Evolutionary conservation across 2,797 vertebrate genomes (phyloP).

Genomic region (Margarornis squamiger): DNA sequence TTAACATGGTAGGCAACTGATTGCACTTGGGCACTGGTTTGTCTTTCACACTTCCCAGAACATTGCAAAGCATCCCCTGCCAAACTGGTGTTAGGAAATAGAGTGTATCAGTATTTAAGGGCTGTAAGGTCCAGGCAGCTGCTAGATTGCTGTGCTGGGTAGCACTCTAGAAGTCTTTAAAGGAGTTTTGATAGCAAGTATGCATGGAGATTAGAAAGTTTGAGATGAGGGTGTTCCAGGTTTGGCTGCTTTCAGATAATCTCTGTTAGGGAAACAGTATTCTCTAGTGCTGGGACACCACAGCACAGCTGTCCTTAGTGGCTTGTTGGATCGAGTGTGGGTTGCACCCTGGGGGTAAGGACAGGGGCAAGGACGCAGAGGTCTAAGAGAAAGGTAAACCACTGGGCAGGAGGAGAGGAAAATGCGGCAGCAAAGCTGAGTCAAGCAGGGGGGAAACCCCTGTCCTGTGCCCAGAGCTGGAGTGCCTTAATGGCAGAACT

Average conservation of each 20-base stretch:
- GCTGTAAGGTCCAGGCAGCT: not conserved
- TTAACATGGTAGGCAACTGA: not conserved
- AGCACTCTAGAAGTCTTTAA: rapidly evolving
- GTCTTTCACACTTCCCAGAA: not conserved
- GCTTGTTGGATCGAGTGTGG: not conserved
- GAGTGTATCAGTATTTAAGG: not conserved
- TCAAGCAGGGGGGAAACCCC: not conserved
- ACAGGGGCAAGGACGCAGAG: not conserved
- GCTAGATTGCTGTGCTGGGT: not conserved
- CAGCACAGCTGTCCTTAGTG: rapidly evolving
- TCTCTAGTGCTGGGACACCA: rapidly evolving
- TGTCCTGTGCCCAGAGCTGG: not conserved
- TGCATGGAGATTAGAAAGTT: not conserved
- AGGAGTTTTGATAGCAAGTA: not conserved
- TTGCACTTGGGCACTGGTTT: rapidly evolving
- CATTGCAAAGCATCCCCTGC: not conserved
- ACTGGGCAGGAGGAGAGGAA: not conserved
- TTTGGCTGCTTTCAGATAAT: not conserved
- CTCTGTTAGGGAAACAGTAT: not conserved
- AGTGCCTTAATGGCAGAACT: not conserved
- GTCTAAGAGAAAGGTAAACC: rapidly evolving
- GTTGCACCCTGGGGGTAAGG: not conserved
- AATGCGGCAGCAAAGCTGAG: not conserved
- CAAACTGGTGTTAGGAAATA: not conserved
- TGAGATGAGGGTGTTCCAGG: not conserved